These are phyloP conservation scores for Pseudobourletiella spinata DNA, from an alignment of 1,140 invertebrate species.

Conservation along the genomic window DNA sequence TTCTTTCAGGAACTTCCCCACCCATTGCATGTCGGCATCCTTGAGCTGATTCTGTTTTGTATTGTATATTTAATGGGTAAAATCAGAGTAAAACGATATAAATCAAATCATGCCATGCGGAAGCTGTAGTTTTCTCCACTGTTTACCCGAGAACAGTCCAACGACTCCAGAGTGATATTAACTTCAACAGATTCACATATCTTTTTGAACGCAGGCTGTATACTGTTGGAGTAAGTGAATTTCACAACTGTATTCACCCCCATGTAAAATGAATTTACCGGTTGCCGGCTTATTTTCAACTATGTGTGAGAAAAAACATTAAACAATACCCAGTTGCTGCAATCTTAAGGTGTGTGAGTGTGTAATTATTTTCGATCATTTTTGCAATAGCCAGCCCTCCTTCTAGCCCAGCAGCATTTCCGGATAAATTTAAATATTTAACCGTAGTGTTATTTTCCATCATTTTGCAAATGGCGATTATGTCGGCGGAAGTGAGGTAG, in stretches of 20 bases:
- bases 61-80: too few relatives aligned
- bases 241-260: too few relatives aligned
- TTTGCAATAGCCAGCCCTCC: constrained; percentile 23
- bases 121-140: too few relatives aligned
- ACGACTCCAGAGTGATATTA: constrained; percentile 4
- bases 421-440: neutral
- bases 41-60: constrained; percentile 22
- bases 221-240: constrained; percentile 17
- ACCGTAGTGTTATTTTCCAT: constrained; percentile 19
- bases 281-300: too few relatives aligned
- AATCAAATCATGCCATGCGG: too few relatives aligned
- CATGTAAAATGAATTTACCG: too few relatives aligned
- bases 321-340: constrained; percentile 16
- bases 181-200: constrained; percentile 18
- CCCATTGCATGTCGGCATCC: constrained; percentile 22
- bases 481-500: constrained; percentile 10
- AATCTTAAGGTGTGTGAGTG: constrained; percentile 11
- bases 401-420: constrained; percentile 12
- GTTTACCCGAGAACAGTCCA: constrained; percentile 26
- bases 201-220: constrained; percentile 4
- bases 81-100: too few relatives aligned
- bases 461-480: constrained; percentile 18
- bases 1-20: constrained; percentile 13
- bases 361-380: constrained; percentile 16
- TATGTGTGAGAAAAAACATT: neutral